Conservation (phyloP, 1,140 invertebrate genomes). For the Heliconius hermathena region DNA sequence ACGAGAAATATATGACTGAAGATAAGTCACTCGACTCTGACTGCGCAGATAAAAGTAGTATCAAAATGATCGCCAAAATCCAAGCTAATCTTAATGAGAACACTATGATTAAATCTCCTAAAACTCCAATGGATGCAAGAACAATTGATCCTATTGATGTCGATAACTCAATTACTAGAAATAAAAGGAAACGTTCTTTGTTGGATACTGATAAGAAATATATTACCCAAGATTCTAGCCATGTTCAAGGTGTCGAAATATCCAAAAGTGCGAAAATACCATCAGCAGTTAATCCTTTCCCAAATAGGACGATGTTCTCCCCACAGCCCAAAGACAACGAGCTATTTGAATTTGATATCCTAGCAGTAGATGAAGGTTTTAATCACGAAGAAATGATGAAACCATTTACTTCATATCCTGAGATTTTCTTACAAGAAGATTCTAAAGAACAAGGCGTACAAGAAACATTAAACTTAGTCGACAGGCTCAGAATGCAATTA, state of each 20-base stretch:
- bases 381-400: conserved; percentile 84
- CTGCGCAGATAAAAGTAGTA: conserved; percentile 67
- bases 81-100: conserved; percentile 77
- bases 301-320: conserved; percentile 87
- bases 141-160: conserved; percentile 67
- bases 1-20: conserved; percentile 77
- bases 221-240: conserved; percentile 69
- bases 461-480: conserved; percentile 90
- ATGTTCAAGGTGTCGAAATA: conserved; percentile 72
- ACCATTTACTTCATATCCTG: conserved; percentile 86
- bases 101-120: conserved; percentile 77
- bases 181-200: conserved; percentile 55
- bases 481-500: conserved; percentile 86
- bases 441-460: conserved; percentile 86
- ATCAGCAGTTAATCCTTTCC: conserved; percentile 66
- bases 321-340: conserved; percentile 87
- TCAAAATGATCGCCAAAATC: conserved; percentile 77
- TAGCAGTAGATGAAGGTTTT: conserved; percentile 85
- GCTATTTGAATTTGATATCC: conserved; percentile 86
- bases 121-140: conserved; percentile 74
- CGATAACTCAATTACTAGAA: conserved; percentile 59
- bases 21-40: conserved; percentile 73
- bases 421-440: conserved; percentile 88
- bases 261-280: conserved; percentile 76
- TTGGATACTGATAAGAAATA: conserved; percentile 80